Base-by-base conservation (phyloP, 2,888 invertebrate species). In the Drosophila greeni region DNA sequence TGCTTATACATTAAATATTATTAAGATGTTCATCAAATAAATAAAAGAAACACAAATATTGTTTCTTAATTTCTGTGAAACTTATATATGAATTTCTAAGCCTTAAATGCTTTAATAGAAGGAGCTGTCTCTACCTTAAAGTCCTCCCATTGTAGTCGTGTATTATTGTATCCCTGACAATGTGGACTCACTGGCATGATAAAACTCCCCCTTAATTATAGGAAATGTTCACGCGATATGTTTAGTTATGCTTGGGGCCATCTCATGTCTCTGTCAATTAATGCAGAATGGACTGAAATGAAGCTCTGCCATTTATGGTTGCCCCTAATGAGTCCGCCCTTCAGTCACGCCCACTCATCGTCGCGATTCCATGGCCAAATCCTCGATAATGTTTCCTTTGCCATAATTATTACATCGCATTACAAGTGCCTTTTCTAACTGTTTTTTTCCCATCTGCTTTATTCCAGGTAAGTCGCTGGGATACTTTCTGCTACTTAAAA, bases 381-480 rank as follows among this genome's bases (percentile, higher is more conserved):
- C 42, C 42, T 20, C n/a, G 45, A 66, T 52, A 52, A 45, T 36
- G 31, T 49, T 39, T 12, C 16, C 37, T 29, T 48, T 43, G 26
- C 54, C 47, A 66, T 66, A 79, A 79, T 82, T 79, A 76, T 72
- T 61, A 42, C 24, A 42, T 16, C 26, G 43, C 18, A 51, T 61
- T 61, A 62, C 14, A 36, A 16, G 18, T 52, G 43, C 43, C 33
- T 51, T n/a, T 43, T n/a, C 42, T 62, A 43, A 77, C 72, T 74
- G 66, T 72, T 80, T 79, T 82, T 73, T 82, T 76, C 70, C 56
- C 42, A 54, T 52, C 59, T 75, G 18, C 61, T 59, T 57, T 57
- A 52, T 83, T 83, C 31, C 77, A 82, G 81, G 81, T 82, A 83
- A 82, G 81, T 79, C 71, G 52, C 72, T 64, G 60, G 58, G 70